phyloP scores from a whole-genome alignment of 2,888 invertebrate species.

The Amblyjoppa proteus region DNA sequence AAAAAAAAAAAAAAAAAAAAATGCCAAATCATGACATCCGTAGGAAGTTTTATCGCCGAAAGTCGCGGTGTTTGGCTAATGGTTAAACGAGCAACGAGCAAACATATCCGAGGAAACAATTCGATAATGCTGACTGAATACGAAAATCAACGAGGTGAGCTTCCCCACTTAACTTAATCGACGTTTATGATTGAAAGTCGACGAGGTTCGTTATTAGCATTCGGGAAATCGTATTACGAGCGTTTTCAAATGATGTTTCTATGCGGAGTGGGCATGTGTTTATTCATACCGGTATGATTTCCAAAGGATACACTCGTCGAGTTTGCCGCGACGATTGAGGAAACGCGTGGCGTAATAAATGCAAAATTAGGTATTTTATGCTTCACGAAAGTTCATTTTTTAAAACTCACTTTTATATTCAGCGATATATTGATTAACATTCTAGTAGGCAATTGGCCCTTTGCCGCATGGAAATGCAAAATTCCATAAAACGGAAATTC shows the following conservation, averaged over 20 bases:
- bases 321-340: conserved; percentile 6
- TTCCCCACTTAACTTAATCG: conserved; percentile 40
- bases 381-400: background rate
- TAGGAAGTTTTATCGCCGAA: background rate
- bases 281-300: conserved; percentile 9
- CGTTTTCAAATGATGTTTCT: conserved; percentile 24
- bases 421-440: background rate
- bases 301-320: conserved; percentile 15
- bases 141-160: conserved; percentile 27
- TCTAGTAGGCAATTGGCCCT: background rate
- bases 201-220: conserved; percentile 54
- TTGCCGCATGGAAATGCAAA: background rate
- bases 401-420: background rate
- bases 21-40: background rate
- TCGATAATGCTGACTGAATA: conserved; percentile 32
- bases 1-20: background rate
- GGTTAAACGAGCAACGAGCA: background rate
- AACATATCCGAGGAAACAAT: conserved; percentile 14
- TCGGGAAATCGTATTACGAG: conserved; percentile 34
- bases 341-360: background rate
- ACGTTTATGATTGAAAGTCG: conserved; percentile 39
- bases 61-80: background rate
- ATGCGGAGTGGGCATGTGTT: conserved; percentile 3
- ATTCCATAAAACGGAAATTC: background rate
- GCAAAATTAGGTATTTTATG: background rate